phyloP scores from a whole-genome alignment of 2,888 invertebrate genomes.

The Synergus gifuensis region DNA sequence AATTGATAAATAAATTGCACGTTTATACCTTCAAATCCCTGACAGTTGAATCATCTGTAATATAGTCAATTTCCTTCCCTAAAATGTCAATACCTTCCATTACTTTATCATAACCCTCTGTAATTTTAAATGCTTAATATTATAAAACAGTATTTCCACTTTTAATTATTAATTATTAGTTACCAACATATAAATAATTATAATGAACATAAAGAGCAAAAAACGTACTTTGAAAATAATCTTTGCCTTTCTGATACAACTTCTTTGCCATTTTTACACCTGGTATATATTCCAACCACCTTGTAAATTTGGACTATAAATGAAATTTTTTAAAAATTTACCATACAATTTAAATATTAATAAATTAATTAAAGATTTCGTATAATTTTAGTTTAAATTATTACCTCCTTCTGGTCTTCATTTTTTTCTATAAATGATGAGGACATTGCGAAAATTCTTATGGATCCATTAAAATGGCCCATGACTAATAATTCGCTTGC shows the following conservation, averaged over 20 bases:
- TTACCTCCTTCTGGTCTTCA: constrained; percentile 48
- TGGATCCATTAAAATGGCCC: constrained; percentile 66
- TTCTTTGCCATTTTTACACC: constrained; percentile 63
- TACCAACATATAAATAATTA: background rate
- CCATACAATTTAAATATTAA: too few species aligned
- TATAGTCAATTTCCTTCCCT: constrained; percentile 62
- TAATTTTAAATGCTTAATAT: constrained; percentile 17
- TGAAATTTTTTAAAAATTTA: background rate
- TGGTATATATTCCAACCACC: constrained; percentile 64
- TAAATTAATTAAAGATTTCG: background rate
- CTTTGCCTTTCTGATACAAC: constrained; percentile 61
- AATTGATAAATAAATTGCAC: constrained; percentile 18
- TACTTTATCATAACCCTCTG: constrained; percentile 63
- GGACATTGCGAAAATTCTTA: constrained; percentile 65
- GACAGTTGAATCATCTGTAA: constrained; percentile 64
- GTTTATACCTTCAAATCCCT: constrained; percentile 61
- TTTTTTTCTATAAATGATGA: constrained; percentile 50
- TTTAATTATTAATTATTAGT: background rate
- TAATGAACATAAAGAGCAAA: constrained; percentile 17
- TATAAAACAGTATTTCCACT: constrained; percentile 22
- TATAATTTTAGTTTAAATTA: background rate
- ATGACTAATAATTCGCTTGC: constrained; percentile 67
- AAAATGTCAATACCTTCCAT: constrained; percentile 62
- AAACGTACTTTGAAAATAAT: constrained; percentile 62
- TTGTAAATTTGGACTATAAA: constrained; percentile 61